These are phyloP conservation scores for Cotesia chilonis DNA, from an alignment of 1,140 invertebrate genomes.

Conservation along the genomic window DNA sequence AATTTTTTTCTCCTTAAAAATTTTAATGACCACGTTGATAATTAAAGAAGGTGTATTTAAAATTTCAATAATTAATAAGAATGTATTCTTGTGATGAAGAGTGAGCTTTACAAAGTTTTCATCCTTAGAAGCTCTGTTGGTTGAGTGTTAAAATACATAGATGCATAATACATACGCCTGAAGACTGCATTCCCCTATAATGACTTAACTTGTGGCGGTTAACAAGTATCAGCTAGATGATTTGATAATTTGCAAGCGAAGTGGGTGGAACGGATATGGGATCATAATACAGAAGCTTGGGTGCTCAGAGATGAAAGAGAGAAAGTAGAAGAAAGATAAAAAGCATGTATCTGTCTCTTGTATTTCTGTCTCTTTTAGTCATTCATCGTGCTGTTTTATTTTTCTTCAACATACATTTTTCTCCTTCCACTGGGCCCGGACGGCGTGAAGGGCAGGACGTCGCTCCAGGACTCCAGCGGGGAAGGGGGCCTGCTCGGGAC, in stretches of 20 bases:
- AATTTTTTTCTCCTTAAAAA: no score
- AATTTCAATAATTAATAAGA: no score
- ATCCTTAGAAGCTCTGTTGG: background rate
- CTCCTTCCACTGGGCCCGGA: constrained; percentile 19
- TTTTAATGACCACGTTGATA: no score
- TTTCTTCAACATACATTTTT: constrained; percentile 17
- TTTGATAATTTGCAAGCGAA: constrained; percentile 59
- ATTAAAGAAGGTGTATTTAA: no score
- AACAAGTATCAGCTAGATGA: constrained; percentile 56
- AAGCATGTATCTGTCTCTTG: constrained; percentile 18
- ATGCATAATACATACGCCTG: constrained; percentile 40
- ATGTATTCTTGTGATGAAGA: background rate
- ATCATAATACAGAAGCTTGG: constrained; percentile 16
- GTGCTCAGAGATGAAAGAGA: constrained; percentile 26
- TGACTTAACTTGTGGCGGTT: constrained; percentile 58
- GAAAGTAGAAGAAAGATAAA: background rate
- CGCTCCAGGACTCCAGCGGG: constrained; percentile 37
- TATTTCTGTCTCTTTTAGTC: background rate
- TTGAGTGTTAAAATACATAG: constrained; percentile 23
- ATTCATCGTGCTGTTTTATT: background rate
- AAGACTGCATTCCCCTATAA: constrained; percentile 52
- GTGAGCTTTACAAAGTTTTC: constrained; percentile 10
- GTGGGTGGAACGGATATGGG: constrained; percentile 6
- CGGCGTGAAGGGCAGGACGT: constrained; percentile 45
- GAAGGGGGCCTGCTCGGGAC: constrained; percentile 42